These are phyloP conservation scores for Carterocephalus palaemon DNA, from an alignment of 2,888 invertebrate genomes.

Conservation along the genomic window DNA sequence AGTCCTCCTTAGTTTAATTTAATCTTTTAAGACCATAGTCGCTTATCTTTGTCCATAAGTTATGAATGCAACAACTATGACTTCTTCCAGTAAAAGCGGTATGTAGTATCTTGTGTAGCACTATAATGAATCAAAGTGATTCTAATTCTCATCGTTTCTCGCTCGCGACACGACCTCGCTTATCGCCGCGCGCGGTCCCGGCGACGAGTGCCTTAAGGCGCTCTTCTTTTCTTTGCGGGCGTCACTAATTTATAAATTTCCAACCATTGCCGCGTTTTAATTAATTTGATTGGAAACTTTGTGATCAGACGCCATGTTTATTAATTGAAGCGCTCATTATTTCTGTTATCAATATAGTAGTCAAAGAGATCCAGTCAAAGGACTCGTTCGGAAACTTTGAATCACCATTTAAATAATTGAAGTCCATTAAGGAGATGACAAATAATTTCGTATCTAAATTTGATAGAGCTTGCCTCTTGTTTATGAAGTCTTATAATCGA, in stretches of 20 bases:
- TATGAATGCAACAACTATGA: no score
- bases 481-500: no score
- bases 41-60: no score
- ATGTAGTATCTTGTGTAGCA: no score
- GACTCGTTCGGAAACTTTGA: conserved; percentile 4
- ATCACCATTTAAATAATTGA: conserved; percentile 10
- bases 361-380: conserved; percentile 14
- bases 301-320: conserved; percentile 33
- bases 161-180: no score
- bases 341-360: conserved; percentile 10
- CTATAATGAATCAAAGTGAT: no score
- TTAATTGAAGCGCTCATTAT: conserved; percentile 22
- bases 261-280: conserved; percentile 27
- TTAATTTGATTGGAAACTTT: conserved; percentile 45
- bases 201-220: conserved; percentile 32
- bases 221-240: conserved; percentile 37
- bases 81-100: no score
- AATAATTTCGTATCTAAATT: conserved; percentile 2
- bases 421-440: conserved; percentile 4
- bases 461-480: not conserved
- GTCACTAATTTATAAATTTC: conserved; percentile 40
- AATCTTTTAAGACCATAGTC: no score
- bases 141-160: no score
- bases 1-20: no score
- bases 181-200: no score